phyloP scores from a whole-genome alignment of 2,888 invertebrate genomes.

The Drosophila anomalata region DNA sequence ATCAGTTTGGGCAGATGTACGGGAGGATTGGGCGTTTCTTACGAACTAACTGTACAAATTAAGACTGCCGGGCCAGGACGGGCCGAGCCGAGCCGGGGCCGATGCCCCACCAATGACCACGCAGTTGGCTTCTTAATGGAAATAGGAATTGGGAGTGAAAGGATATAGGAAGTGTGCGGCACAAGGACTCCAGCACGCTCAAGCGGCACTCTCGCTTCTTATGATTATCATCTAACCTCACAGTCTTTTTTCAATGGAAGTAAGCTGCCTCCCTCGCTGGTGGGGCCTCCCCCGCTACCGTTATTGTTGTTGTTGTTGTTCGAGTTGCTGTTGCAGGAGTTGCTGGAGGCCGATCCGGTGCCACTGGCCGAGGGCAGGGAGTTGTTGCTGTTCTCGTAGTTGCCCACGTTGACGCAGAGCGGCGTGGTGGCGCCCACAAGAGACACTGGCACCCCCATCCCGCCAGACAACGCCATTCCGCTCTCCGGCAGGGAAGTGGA shows the following conservation, averaged over 20 bases:
- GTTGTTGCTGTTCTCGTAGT: conserved; percentile 70
- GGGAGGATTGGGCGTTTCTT: conserved; percentile 27
- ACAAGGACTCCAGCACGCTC: conserved; percentile 2
- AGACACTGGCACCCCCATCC: conserved; percentile 26
- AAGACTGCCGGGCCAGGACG: neutral
- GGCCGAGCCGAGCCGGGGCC: no score
- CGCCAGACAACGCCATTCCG: conserved; percentile 11
- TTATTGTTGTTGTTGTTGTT: conserved; percentile 63
- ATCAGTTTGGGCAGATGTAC: conserved; percentile 12
- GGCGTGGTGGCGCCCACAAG: conserved; percentile 54
- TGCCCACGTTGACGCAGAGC: conserved; percentile 68
- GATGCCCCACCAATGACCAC: neutral
- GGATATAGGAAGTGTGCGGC: neutral
- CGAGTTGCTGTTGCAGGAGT: conserved; percentile 68
- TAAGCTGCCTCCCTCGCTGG: conserved; percentile 73
- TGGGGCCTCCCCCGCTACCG: conserved; percentile 54
- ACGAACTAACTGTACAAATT: conserved; percentile 69
- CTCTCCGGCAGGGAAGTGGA: conserved; percentile 77
- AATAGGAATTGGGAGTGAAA: neutral
- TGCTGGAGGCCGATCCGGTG: conserved; percentile 62
- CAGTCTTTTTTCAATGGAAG: conserved; percentile 91
- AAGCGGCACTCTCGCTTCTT: conserved; percentile 23
- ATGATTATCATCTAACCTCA: conserved; percentile 93
- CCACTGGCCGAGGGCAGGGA: conserved; percentile 69
- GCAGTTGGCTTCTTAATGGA: neutral